Conservation (phyloP, 2,113 vertebrate genomes). For the Girardinichthys multiradiatus region DNA sequence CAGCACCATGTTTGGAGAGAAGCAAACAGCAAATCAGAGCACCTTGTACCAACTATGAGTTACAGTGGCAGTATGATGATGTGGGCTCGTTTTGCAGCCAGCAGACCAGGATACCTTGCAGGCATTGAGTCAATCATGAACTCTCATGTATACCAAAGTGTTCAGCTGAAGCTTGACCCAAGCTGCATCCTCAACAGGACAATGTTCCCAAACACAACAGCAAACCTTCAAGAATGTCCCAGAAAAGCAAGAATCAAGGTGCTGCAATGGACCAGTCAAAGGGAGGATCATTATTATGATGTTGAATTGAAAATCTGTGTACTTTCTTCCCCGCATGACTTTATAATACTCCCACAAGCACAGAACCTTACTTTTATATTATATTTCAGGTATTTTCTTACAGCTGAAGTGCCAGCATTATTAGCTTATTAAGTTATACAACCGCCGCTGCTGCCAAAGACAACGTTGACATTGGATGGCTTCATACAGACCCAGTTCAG, state of each 20-base stretch:
- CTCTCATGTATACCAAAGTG: not conserved
- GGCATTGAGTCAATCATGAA: too few relatives aligned
- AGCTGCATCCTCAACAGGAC: too few relatives aligned
- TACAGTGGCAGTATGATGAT: too few relatives aligned
- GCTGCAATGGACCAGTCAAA: not conserved
- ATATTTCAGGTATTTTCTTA: constrained; percentile 17
- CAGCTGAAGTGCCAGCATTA: constrained; percentile 45
- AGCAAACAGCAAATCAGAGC: too few relatives aligned
- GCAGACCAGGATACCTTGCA: too few relatives aligned
- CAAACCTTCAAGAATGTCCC: not conserved
- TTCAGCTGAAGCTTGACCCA: too few relatives aligned
- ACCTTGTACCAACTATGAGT: too few relatives aligned
- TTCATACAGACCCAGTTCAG: constrained; percentile 22
- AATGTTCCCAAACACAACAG: not conserved
- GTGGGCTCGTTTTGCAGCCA: not conserved
- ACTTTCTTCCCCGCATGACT: not conserved
- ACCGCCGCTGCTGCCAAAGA: constrained; percentile 44
- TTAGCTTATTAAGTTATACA: constrained; percentile 43
- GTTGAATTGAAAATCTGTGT: not conserved
- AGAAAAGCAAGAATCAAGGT: too few relatives aligned
- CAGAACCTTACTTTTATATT: constrained; percentile 13
- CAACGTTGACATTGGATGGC: constrained; percentile 55
- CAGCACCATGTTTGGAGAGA: too few relatives aligned
- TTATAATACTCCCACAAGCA: not conserved
- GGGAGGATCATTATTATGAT: not conserved